phyloP scores from a whole-genome alignment of 2,888 invertebrate species.

The Drosophila bunnanda region DNA sequence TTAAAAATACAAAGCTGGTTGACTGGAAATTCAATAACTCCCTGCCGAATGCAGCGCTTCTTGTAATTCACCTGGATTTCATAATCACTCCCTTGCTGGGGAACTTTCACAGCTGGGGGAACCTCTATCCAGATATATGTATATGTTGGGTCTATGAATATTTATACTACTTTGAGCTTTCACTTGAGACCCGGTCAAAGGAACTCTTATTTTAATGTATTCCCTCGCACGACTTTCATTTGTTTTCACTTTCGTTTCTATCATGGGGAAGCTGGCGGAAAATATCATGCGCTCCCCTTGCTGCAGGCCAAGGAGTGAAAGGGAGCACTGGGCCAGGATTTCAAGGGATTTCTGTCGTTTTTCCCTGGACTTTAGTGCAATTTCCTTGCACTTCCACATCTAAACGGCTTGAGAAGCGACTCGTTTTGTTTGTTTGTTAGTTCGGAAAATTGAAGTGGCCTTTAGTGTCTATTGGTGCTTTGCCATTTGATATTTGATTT shows the following conservation, averaged over 20 bases:
- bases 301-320: background rate
- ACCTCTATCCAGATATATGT: conserved; percentile 19
- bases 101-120: too few species aligned
- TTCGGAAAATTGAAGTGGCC: conserved; percentile 24
- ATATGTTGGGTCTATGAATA: conserved; percentile 55
- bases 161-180: conserved; percentile 55
- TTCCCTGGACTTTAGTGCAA: conserved; percentile 21
- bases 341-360: conserved; percentile 30
- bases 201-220: conserved; percentile 64
- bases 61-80: conserved; percentile 32
- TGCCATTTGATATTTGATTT: conserved; percentile 29
- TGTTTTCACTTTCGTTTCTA: conserved; percentile 64
- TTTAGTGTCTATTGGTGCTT: conserved; percentile 10
- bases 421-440: conserved; percentile 24
- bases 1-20: background rate
- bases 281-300: conserved; percentile 12
- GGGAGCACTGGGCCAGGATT: conserved; percentile 8
- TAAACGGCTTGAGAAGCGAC: conserved; percentile 8
- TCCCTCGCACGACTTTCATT: conserved; percentile 73
- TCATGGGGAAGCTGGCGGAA: conserved; percentile 46
- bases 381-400: conserved; percentile 30
- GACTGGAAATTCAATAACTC: conserved; percentile 1
- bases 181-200: conserved; percentile 53
- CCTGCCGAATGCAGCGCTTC: background rate
- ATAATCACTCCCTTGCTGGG: conserved; percentile 3